Evolutionary conservation across 2,888 invertebrate species (phyloP).

Genomic region (Atethmia centrago): DNA sequence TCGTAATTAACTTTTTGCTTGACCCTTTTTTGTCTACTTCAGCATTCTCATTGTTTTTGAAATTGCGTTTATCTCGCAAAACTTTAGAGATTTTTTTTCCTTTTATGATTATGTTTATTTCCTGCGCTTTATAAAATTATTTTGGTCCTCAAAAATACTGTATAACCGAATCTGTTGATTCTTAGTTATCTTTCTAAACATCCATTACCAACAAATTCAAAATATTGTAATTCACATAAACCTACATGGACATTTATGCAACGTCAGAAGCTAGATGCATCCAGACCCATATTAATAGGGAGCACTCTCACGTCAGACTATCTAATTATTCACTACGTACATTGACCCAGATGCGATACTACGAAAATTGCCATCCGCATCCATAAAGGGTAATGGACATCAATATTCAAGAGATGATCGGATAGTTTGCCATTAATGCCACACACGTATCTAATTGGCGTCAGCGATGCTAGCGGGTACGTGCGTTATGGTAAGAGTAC

Average conservation of each 20-base stretch:
- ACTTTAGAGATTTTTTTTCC: neutral
- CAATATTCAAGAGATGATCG: constrained; percentile 71
- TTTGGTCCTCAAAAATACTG: neutral
- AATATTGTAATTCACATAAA: no score
- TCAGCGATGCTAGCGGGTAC: constrained; percentile 55
- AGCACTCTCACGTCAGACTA: constrained; percentile 44
- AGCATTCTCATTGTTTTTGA: neutral
- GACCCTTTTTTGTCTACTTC: neutral
- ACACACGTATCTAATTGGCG: constrained; percentile 76
- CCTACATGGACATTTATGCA: no score
- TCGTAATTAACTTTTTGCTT: neutral
- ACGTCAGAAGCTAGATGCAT: neutral
- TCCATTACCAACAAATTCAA: neutral
- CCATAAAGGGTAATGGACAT: constrained; percentile 64
- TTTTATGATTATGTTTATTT: neutral
- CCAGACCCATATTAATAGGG: constrained; percentile 12
- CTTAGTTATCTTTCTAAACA: neutral
- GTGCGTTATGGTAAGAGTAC: constrained; percentile 52
- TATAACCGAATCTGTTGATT: neutral
- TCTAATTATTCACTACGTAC: constrained; percentile 62
- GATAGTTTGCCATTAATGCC: constrained; percentile 69
- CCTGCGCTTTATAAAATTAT: no score
- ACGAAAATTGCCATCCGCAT: constrained; percentile 58
- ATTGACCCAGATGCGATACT: constrained; percentile 68
- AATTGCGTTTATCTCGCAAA: neutral